A percentile compares a stretch with the other conserved stretches of the same genome.
Conservation (phyloP, 2,113 vertebrate species). For the Entomyzon cyanotis region DNA sequence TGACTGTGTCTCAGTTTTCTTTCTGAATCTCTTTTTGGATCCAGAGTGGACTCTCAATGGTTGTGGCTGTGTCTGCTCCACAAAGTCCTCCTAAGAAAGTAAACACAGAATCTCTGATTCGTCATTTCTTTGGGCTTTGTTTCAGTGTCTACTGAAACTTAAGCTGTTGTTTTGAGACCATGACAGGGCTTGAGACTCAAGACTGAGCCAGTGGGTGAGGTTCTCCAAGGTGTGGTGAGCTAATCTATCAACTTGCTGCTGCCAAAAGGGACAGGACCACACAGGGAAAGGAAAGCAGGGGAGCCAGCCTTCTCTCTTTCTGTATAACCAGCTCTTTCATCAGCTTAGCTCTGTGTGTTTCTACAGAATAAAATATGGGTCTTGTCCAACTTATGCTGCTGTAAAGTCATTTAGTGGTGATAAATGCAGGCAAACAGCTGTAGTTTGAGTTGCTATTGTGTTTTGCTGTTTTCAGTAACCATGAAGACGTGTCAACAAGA, state of each 20-base stretch:
- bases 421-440: not conserved
- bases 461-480: not conserved
- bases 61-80: not conserved
- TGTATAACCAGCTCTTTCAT: not conserved
- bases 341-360: not conserved
- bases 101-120: slow-evolving; percentile 8
- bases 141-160: slow-evolving; percentile 11
- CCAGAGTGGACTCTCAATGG: not conserved
- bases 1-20: not conserved
- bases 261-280: not conserved
- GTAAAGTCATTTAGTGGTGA: not conserved
- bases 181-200: not conserved
- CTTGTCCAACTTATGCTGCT: not conserved
- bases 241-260: not conserved
- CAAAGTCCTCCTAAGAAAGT: not conserved
- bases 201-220: not conserved
- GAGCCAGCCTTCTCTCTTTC: not conserved
- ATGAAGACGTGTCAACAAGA: not conserved
- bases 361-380: not conserved
- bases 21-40: not conserved
- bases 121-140: slow-evolving; percentile 10
- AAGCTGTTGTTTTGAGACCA: not conserved
- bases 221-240: slow-evolving; percentile 23
- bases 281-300: not conserved
- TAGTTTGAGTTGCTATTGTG: not conserved